These are phyloP conservation scores for Pantala flavescens DNA, from an alignment of 1,140 invertebrate genomes.

Conservation along the genomic window DNA sequence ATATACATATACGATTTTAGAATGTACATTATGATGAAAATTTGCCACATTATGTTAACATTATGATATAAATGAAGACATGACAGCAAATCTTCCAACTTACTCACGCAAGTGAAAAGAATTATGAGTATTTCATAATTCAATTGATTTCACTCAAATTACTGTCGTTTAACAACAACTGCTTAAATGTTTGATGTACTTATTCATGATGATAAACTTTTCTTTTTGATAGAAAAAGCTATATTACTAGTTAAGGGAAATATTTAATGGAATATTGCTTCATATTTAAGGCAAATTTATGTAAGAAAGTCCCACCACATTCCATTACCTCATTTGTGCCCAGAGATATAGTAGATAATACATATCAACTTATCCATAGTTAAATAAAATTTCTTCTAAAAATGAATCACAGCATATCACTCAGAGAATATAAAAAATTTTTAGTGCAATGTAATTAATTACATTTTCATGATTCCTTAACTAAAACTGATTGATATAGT, in stretches of 20 bases:
- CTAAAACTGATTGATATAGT: too few species aligned
- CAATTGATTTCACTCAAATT: not conserved
- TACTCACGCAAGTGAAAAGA: not conserved
- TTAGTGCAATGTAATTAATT: not conserved
- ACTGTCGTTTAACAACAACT: not conserved
- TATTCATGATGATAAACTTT: not conserved
- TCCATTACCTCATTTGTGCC: not conserved
- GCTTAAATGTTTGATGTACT: not conserved
- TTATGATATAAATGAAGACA: not conserved
- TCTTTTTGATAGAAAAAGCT: not conserved
- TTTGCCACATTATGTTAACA: not conserved
- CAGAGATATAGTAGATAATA: not conserved
- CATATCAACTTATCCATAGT: not conserved
- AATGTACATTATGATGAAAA: not conserved
- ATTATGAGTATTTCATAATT: not conserved
- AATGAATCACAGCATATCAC: too few species aligned
- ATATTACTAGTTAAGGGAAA: not conserved
- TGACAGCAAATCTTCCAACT: not conserved
- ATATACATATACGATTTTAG: not conserved
- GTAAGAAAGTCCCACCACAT: not conserved
- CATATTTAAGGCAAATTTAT: not conserved
- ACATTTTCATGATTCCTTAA: not conserved
- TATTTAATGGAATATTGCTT: conserved; percentile 3
- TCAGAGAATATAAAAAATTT: not conserved
- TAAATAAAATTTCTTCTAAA: not conserved